Evolutionary conservation across 2,888 invertebrate species (phyloP).

Genomic region (Heterodera filipjevi): DNA sequence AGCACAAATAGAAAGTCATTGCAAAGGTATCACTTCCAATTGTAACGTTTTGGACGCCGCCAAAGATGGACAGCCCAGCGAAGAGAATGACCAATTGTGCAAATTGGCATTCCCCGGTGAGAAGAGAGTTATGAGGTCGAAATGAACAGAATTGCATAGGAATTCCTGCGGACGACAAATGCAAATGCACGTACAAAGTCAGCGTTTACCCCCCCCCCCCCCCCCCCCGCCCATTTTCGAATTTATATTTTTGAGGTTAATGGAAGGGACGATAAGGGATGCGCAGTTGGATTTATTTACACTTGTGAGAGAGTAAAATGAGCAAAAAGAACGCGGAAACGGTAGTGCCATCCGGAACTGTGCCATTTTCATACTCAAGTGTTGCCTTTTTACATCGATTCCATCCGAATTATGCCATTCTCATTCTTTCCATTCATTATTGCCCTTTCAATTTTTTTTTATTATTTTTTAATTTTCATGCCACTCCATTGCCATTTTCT

Average conservation of each 20-base stretch:
- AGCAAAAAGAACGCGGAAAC: background rate
- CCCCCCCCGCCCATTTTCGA: too few species aligned
- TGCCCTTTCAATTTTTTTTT: too few species aligned
- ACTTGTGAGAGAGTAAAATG: constrained; percentile 20
- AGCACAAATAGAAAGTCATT: background rate
- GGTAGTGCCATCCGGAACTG: constrained; percentile 12
- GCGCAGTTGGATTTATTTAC: constrained; percentile 33
- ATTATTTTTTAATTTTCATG: too few species aligned
- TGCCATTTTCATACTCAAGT: background rate
- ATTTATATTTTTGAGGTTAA: background rate
- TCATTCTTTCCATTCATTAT: too few species aligned
- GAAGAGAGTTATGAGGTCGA: background rate
- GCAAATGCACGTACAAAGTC: constrained; percentile 45
- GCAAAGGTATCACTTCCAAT: constrained; percentile 42
- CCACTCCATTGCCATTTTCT: too few species aligned
- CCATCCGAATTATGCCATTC: too few species aligned
- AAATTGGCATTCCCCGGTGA: constrained; percentile 40
- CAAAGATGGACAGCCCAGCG: constrained; percentile 40
- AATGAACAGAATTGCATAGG: constrained; percentile 23
- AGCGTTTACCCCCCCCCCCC: too few species aligned
- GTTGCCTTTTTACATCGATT: too few species aligned
- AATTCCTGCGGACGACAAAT: constrained; percentile 41
- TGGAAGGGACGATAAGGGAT: constrained; percentile 32
- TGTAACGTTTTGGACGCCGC: constrained; percentile 43
- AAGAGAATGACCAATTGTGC: constrained; percentile 39